Conservation (phyloP, 2,113 vertebrate genomes). For the Pterocles burchelli region DNA sequence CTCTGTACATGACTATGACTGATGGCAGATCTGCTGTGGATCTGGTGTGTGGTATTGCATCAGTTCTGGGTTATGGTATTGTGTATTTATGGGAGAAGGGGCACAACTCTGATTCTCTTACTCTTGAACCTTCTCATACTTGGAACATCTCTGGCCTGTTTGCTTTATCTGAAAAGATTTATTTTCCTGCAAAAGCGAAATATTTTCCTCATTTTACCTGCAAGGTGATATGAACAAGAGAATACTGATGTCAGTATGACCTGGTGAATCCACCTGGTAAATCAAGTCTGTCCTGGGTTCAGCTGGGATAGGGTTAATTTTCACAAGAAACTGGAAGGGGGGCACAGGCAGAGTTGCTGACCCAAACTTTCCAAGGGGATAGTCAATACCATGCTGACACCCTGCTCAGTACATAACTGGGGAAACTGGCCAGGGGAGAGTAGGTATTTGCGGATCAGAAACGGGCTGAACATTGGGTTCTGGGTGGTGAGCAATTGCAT, state of each 20-base stretch:
- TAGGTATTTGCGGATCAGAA: no score
- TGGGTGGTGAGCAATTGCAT: no score
- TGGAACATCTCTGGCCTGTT: neutral
- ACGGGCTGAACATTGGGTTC: no score
- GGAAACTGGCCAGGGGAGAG: no score
- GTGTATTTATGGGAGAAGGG: neutral
- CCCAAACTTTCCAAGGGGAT: no score
- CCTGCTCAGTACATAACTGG: no score
- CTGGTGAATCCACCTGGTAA: neutral
- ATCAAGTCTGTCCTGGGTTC: neutral
- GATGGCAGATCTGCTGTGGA: neutral
- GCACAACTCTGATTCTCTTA: neutral
- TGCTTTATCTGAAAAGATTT: neutral
- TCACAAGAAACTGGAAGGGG: no score
- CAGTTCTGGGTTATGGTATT: neutral
- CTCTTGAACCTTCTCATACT: neutral
- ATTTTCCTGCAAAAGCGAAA: neutral
- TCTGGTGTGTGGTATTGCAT: neutral
- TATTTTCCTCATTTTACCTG: neutral
- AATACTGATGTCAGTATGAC: neutral
- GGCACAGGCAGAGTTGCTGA: no score
- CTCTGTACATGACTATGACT: neutral
- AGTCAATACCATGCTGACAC: no score
- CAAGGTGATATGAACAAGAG: neutral
- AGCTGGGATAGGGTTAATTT: no score